Evolutionary conservation across 2,797 vertebrate genomes (phyloP), one percentile per base, ranked within the genome.

Genomic region (Calcarius lapponicus): DNA sequence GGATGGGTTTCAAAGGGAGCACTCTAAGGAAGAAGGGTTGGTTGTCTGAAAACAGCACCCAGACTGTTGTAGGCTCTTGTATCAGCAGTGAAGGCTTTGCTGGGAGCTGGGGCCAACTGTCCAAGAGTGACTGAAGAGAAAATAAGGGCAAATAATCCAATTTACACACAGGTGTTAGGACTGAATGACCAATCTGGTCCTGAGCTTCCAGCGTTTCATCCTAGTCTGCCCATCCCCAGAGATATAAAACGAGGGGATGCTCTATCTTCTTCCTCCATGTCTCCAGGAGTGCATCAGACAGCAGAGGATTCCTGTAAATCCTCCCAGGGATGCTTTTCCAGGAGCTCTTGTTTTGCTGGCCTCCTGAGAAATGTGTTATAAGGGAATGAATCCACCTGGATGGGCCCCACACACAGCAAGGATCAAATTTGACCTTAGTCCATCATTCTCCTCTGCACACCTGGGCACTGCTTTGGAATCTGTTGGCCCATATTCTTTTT

Each of bases 231-330:
- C 93, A 82, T 80, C 88, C 83, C 90, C 86, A 51, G 70, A 70
- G 34, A 57, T 16, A 81, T 4, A 88, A 93, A 94, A 75, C 8
- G 71, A 96, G 80, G 51, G 62, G 58, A 76, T 92, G 89, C 43
- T 96, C 83, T 80, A 17, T 85, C 84, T 86, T 89, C 90, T 96
- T 87, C 88, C 81, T 93, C 89, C 42, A 47, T 34, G 36, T 82
- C 85, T 96, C 92, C 91, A 93, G 94, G 86, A 86, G 89, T 47
- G 69, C 50, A 64, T 81, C 53, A 89, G 69, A 66, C 80, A 93
- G 54, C 88, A 86, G 93, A 94, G 88, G 65, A 95, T 91, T 94
- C 90, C 75, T 92, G 87, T 21, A 96, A 95, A 95, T 91, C 94
- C 91, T 91, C 88, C 80, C 81, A 88, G 87, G 72, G 54, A 88